Evolutionary conservation across 2,113 vertebrate genomes (phyloP), one percentile per base, ranked within the genome.

Genomic region (Prionailurus viverrinus): DNA sequence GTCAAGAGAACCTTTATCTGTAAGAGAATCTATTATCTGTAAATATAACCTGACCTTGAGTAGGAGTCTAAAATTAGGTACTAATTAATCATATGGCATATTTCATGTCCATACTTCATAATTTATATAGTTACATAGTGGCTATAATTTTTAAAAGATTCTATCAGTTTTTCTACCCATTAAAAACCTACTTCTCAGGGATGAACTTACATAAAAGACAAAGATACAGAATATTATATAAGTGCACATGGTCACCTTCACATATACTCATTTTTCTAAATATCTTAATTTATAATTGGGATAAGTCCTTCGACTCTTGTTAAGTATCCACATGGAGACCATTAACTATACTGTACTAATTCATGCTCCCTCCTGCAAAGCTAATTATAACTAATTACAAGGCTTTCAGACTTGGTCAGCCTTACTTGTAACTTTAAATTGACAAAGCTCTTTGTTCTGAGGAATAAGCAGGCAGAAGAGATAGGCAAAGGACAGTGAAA

Each of bases 321-420:
- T 92, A 95, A 45, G 61, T 69, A 80, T 68, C 48, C 36, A 81
- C 71, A 3, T 65, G 55, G 66, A 95, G 12, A 33, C 11, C 21
- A 92, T 96, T 97, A 97, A 58, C 48, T 96, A n/a, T 82, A 93
- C 80, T 66, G 69, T 94, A 63, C 48, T 86, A 97, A 97, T 94
- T 92, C 0, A 92, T 96, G 97, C 97, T 86, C 69, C 23, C n/a
- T 91, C 31, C 89, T 93, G 76, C 19, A 92, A 41, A 91, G 39
- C 66, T 97, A 58, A 95, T 96, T 96, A 21, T 68, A 95, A 39
- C 61, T 95, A 96, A 97, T 86, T 6, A 96, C 66, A 78, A 48
- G 63, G 55, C 13, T 91, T 91, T 96, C 31, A 55, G 1, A n/a
- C 11, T 96, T 93, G 81, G 92, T 4, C 74, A 81, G 27, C 66